Evolutionary conservation across 1,140 invertebrate genomes (phyloP), one percentile per base, ranked within the genome.

Genomic region (Pogonus chalceus): DNA sequence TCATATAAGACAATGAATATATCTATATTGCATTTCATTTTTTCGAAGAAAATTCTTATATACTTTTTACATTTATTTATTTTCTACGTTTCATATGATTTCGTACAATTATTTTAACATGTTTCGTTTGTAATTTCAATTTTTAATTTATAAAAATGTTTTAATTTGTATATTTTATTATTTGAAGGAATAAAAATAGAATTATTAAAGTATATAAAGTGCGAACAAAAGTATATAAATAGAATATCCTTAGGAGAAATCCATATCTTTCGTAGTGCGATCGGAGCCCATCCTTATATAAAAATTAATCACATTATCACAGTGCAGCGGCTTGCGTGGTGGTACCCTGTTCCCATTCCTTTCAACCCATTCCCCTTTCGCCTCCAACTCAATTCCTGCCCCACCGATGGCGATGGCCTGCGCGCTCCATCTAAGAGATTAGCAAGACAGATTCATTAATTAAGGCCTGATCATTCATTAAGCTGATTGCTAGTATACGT

Each of bases 401-500:
- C 59, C 61, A 64, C 26, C 26, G 26, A 58, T 63, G 48, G 58
- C 54, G 61, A 58, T 61, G 49, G 56, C 59, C 59, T 59, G 60
- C 59, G 60, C 60, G 55, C 63, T 67, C 65, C 64, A 67, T 69
- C 67, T 66, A 67, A 66, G 62, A 69, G 67, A 69, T 69, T 69
- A 69, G 67, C 67, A 66, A 68, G 67, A 68, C 67, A 69, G 67
- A 69, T 69, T 69, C 67, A 68, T 69, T 69, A 69, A 69, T 66
- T 68, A 68, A 67, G 64, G 58, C 58, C 56, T 61, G 66, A 68
- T 68, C 67, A 67, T 66, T 69, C 67, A 67, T 68, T 68, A 66
- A 58, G 64, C 57, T 66, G 66, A 69, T 68, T 69, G 67, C 64
- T 60, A 58, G 60, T 63, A 31, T n/a, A n/a, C n/a, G n/a, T n/a